Base-by-base conservation (phyloP, 2,888 invertebrate species). In the Trachelus troglodyta region DNA sequence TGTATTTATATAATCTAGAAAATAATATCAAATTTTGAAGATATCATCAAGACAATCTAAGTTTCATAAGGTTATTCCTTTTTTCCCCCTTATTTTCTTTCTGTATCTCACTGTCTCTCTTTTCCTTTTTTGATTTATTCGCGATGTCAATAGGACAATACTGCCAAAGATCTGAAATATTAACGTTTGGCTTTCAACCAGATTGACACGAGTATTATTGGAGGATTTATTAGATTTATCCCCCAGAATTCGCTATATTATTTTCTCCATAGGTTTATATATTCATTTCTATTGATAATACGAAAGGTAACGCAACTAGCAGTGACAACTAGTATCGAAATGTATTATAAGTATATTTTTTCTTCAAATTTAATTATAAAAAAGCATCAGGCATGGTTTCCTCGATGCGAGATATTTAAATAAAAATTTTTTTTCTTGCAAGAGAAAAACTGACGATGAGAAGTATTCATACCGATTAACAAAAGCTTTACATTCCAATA, bases 101-200 rank as follows among this genome's bases (percentile, higher is more conserved):
- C 23, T 23, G 12, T 35, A 35, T 56, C 56, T 56, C 56, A 9
- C 56, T 56, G 9, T 56, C 56, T 56, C 56, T 56, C 56, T 56
- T 9, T 40, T 40, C 23, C 6, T 40, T 23, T 56, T 56, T 56
- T 56, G 56, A 56, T 56, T 56, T 56, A 56, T 35, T 35, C 76
- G 78, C 77, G 76, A 82, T 81, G 78, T 79, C 69, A 81, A 79
- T 79, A 81, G 40, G 79, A 80, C 56, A 81, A 82, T 80, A 83
- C 82, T 84, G 84, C 85, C 85, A 85, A 85, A 85, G 85, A 85
- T 84, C 82, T 80, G 83, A 83, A 80, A 84, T 82, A 83, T 82
- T 84, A 84, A 84, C 79, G 76, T 84, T 85, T 82, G 85, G 82
- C 82, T 75, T 78, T 76, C 77, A 40, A 78, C 78, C 76, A 78